Evolutionary conservation across 2,888 invertebrate genomes (phyloP), one percentile per base, ranked within the genome.

Genomic region (Clanis bilineata): DNA sequence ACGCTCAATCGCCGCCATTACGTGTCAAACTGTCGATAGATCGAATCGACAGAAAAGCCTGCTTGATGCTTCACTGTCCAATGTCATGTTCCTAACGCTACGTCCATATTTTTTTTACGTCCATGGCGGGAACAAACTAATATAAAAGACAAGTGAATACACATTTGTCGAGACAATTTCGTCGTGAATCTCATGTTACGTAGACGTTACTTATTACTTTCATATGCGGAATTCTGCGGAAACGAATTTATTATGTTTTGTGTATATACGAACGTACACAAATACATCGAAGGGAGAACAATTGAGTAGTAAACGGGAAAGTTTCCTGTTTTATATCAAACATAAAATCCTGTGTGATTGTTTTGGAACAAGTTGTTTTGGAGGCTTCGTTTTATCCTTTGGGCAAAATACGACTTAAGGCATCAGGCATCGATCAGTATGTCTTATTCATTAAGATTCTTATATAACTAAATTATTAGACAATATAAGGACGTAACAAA

Each of bases 121-220:
- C n/a, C n/a, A n/a, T n/a, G n/a, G 57, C 56, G 55, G 41, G 59
- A 66, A 57, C 57, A 62, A 61, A 58, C 38, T 47, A 59, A 59
- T 56, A 54, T 58, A 54, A 45, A 58, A 56, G 55, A 59, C 36
- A 62, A 58, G 56, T 59, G 45, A 58, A 57, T 32, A 58, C 47
- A 45, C 55, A 62, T 64, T 63, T 61, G 60, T 64, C 55, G 38
- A 58, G 58, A 61, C 57, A 54, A 65, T 61, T 62, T 63, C 64
- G 60, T 66, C 66, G 63, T 68, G 74, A 70, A 72, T 72, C 66
- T 70, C 65, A 56, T 62, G 39, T 15, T 39, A 39, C 72, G 69
- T 73, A 65, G 71, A 64, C 64, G 70, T 67, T 71, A 75, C 65
- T 78, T 76, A 80, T 76, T 74, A 73, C 77, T 74, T 79, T 79